A percentile compares a stretch with the other conserved stretches of the same genome.
Conservation (phyloP, 2,888 invertebrate genomes). For the Mythimna ferrago region DNA sequence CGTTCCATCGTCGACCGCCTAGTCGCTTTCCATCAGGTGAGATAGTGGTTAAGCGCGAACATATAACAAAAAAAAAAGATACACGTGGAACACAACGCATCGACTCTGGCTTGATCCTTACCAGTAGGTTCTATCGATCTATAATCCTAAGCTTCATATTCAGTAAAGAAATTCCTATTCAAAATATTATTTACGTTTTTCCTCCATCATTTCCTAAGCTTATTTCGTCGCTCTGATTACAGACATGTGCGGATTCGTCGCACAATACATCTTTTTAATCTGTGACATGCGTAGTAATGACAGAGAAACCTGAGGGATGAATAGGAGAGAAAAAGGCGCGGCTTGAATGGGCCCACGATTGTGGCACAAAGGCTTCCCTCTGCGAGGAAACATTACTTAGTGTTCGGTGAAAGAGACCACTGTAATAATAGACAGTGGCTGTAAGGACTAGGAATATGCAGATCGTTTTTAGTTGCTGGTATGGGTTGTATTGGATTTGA, state of each 20-base stretch:
- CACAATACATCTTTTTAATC: constrained; percentile 66
- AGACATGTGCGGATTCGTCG: constrained; percentile 43
- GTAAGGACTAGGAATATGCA: constrained; percentile 6
- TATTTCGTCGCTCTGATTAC: constrained; percentile 43
- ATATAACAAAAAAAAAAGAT: no score
- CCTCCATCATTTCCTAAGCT: constrained; percentile 1
- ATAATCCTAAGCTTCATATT: no score
- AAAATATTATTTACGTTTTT: neutral
- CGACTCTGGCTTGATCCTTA: no score
- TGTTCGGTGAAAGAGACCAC: constrained; percentile 32
- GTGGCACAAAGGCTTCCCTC: constrained; percentile 68
- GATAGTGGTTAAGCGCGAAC: no score
- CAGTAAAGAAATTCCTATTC: no score
- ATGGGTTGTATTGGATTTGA: neutral
- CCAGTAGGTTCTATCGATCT: no score
- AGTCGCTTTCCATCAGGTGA: no score
- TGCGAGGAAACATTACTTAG: constrained; percentile 72
- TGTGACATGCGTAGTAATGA: constrained; percentile 66
- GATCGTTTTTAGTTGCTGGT: neutral
- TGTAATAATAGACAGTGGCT: constrained; percentile 43
- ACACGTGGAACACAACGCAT: no score
- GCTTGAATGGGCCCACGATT: constrained; percentile 76
- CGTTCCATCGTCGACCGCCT: no score
- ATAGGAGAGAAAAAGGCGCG: constrained; percentile 68
- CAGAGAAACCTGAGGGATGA: constrained; percentile 65